Evolutionary conservation across 2,797 vertebrate species (phyloP).

Genomic region (Sebastes alutus): DNA sequence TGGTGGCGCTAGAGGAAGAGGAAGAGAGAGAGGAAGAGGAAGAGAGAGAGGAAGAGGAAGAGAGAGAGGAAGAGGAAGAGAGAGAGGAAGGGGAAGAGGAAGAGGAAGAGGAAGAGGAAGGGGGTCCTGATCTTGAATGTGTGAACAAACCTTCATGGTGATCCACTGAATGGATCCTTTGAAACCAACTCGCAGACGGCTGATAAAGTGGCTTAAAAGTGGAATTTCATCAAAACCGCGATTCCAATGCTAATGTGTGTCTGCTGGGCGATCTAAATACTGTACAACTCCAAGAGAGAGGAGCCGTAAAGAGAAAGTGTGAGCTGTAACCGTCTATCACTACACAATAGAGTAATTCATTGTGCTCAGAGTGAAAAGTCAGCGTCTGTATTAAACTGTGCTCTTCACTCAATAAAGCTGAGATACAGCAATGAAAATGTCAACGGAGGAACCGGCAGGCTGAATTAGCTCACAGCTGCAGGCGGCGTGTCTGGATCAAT

Average conservation of each 20-base stretch:
- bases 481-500: constrained; percentile 66
- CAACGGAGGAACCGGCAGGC: constrained; percentile 49
- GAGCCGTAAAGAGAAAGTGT: not conserved
- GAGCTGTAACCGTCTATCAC: not conserved
- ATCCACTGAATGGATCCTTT: not conserved
- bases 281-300: not conserved
- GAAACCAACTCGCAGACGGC: not conserved
- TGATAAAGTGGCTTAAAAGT: not conserved
- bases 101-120: not conserved
- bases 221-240: not conserved
- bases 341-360: constrained; percentile 14
- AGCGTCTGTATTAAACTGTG: constrained; percentile 37
- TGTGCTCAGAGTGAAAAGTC: constrained; percentile 2
- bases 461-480: constrained; percentile 66
- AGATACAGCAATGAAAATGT: constrained; percentile 67
- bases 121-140: not conserved
- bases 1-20: not conserved
- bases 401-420: constrained; percentile 60
- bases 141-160: not conserved
- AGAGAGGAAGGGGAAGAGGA: too few relatives aligned
- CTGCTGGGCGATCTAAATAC: not conserved
- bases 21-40: not conserved
- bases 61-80: not conserved
- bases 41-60: not conserved
- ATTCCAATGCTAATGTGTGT: not conserved